Percentiles rank a stretch among this genome's conserved stretches.
These are phyloP conservation scores for Strigamia transsilvanica DNA, from an alignment of 2,888 invertebrate genomes.

Conservation along the genomic window DNA sequence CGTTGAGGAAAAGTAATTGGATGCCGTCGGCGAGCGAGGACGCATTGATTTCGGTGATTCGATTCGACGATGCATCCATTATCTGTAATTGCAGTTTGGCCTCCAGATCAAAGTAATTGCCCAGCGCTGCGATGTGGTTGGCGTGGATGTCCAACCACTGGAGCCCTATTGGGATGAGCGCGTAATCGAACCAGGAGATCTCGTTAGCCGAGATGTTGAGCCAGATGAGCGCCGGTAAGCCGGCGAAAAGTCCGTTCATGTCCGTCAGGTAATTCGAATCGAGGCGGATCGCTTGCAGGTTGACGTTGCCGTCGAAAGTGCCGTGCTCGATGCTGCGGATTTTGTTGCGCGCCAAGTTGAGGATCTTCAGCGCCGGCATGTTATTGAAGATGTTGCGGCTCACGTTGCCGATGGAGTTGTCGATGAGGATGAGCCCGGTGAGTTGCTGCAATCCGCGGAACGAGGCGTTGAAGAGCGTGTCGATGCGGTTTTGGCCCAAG, in stretches of 20 bases:
- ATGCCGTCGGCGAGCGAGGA: constrained; percentile 83
- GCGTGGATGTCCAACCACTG: constrained; percentile 91
- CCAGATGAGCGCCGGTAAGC: constrained; percentile 84
- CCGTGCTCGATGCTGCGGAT: constrained; percentile 80
- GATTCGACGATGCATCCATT: constrained; percentile 90
- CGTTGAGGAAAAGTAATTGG: constrained; percentile 86
- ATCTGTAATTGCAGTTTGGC: constrained; percentile 80
- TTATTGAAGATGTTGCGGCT: constrained; percentile 80
- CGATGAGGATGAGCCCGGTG: constrained; percentile 86
- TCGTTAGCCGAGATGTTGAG: constrained; percentile 91
- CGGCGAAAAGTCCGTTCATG: constrained; percentile 82
- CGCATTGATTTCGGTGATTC: constrained; percentile 79
- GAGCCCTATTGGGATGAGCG: constrained; percentile 80
- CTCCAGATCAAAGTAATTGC: constrained; percentile 85
- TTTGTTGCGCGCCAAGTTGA: constrained; percentile 87
- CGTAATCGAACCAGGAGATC: constrained; percentile 87
- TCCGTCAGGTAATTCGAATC: constrained; percentile 85
- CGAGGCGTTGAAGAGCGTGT: constrained; percentile 79
- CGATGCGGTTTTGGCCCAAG: constrained; percentile 89
- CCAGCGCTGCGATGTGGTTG: constrained; percentile 81
- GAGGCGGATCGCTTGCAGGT: constrained; percentile 83
- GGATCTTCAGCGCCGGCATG: constrained; percentile 79
- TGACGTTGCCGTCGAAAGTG: constrained; percentile 80
- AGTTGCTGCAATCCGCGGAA: constrained; percentile 86
- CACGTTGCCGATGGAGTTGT: constrained; percentile 84